Evolutionary conservation across 2,888 invertebrate species (phyloP), one percentile per base, ranked within the genome.

Genomic region (Drosophila niveifrons): DNA sequence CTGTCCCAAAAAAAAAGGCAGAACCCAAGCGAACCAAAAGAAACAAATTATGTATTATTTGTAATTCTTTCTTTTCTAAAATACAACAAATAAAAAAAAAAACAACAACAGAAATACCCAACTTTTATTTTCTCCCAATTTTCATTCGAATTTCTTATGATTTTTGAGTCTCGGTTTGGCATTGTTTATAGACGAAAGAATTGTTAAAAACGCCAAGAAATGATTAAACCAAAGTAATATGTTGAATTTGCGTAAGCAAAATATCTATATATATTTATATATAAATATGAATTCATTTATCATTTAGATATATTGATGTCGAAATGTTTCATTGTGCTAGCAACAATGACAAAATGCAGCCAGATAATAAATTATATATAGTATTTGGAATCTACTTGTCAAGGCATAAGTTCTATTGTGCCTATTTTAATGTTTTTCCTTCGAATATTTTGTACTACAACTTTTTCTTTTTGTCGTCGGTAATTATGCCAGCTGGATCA

Each of bases 11-110:
- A 23, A 23, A 48, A 36, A 34, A 11, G 46, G 66, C 72, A 66
- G 72, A 62, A 55, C 63, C 74, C 81, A 81, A 78, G 81, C 81
- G 80, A 88, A 88, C 86, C 88, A 88, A 84, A 85, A 85, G 80
- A 88, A 88, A 82, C 82, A 87, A 85, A 88, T 84, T 88, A 77
- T 84, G 88, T 84, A 84, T 84, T 83, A 84, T 84, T 84, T 88
- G 84, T 84, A 84, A 84, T 84, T 84, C 82, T 84, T 85, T 84
- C 78, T 82, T 85, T 85, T 75, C 77, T 75, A 75, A 83, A 83
- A 88, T 75, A 78, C 75, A 78, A 76, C 84, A 82, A 82, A 82
- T 80, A 82, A 83, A 87, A 77, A 68, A 68, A 80, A 83, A 56
- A 72, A 73, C 15, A 78, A 75, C 63, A 56, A 67, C 41, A 73